phyloP scores from a whole-genome alignment of 2,888 invertebrate genomes.

The Coecobrya sp. region DNA sequence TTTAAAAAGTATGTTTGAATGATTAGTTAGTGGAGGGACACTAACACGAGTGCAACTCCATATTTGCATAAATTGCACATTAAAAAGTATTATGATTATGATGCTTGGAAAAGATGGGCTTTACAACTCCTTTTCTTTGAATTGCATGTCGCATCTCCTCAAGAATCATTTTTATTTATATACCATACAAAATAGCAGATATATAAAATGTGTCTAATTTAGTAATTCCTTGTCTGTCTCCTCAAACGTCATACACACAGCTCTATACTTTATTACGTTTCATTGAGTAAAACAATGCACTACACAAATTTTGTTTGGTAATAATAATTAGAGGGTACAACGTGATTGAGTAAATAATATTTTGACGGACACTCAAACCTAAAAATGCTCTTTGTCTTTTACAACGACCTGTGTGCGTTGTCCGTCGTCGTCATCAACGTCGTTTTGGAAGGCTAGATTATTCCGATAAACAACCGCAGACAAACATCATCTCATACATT shows the following conservation, averaged over 20 bases:
- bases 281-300: conserved; percentile 43
- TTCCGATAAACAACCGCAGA: conserved; percentile 42
- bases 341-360: conserved; percentile 52
- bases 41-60: conserved; percentile 29
- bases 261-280: neutral
- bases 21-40: conserved; percentile 27
- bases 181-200: neutral
- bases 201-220: conserved; percentile 8
- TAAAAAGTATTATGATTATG: conserved; percentile 48
- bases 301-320: conserved; percentile 40
- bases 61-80: conserved; percentile 68
- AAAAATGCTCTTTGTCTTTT: conserved; percentile 1
- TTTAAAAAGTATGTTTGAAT: conserved; percentile 2
- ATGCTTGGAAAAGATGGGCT: neutral
- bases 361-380: conserved; percentile 38
- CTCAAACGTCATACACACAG: neutral
- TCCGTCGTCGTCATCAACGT: conserved; percentile 6
- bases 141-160: neutral
- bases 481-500: neutral
- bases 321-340: conserved; percentile 51
- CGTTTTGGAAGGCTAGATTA: conserved; percentile 37
- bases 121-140: neutral
- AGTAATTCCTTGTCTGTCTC: conserved; percentile 31
- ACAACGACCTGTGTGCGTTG: neutral
- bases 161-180: neutral